Percentiles rank a stretch among this genome's conserved stretches.
Conservation (phyloP, 2,888 invertebrate genomes). For the Macrosoma leucophasiata region DNA sequence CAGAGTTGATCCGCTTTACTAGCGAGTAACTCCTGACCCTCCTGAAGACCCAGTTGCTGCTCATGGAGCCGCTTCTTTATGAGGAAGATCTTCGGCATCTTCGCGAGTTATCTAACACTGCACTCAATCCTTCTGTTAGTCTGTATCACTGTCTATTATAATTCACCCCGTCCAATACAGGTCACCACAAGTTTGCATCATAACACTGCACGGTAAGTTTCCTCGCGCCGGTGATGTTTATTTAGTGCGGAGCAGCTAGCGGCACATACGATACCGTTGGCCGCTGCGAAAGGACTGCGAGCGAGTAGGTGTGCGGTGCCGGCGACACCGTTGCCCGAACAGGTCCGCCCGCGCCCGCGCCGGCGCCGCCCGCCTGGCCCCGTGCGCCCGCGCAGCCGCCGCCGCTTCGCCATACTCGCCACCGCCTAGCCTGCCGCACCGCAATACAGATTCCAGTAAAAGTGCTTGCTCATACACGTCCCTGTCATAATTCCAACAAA, state of each 20-base stretch:
- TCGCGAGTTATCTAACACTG: conserved; percentile 54
- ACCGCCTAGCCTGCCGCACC: conserved; percentile 33
- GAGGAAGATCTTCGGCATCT: conserved; percentile 95
- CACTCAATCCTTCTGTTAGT: conserved; percentile 63
- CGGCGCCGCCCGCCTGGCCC: conserved; percentile 51
- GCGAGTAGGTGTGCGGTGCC: conserved; percentile 61
- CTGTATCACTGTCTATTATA: conserved; percentile 60
- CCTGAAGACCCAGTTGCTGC: conserved; percentile 90
- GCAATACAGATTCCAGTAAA: conserved; percentile 63
- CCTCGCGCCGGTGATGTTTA: conserved; percentile 63
- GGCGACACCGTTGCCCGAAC: conserved; percentile 71
- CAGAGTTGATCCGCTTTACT: conserved; percentile 78
- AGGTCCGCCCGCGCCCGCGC: conserved; percentile 68
- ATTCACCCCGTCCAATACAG: conserved; percentile 40
- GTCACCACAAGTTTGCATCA: conserved; percentile 59
- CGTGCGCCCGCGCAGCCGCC: conserved; percentile 45
- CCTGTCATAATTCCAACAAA: conserved; percentile 35
- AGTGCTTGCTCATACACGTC: conserved; percentile 56
- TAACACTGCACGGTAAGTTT: conserved; percentile 68
- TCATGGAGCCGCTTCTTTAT: conserved; percentile 93
- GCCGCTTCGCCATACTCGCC: conserved; percentile 33
- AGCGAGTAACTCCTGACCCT: conserved; percentile 85
- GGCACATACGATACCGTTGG: conserved; percentile 73
- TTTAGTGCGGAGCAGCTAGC: conserved; percentile 61
- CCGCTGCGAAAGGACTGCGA: conserved; percentile 71